Evolutionary conservation across 2,113 vertebrate species (phyloP).

Genomic region (Nymphicus hollandicus): DNA sequence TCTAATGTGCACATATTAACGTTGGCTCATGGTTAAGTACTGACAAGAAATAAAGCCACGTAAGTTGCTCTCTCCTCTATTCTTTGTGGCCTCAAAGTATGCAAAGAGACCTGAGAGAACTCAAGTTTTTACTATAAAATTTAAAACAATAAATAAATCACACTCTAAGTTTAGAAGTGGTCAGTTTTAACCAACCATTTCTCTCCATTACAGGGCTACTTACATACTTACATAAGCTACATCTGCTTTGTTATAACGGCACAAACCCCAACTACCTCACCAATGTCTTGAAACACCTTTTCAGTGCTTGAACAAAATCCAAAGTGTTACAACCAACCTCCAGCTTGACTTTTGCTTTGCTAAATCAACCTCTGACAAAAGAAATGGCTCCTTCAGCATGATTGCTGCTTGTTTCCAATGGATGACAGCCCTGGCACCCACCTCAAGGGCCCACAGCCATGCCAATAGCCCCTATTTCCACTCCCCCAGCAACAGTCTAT

Average conservation of each 20-base stretch:
- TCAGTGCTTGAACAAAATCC: not conserved
- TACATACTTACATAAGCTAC: not conserved
- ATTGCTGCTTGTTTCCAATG: not conserved
- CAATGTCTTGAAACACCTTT: not conserved
- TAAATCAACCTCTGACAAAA: not conserved
- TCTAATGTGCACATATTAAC: not conserved
- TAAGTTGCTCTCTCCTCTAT: not conserved
- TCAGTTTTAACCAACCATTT: not conserved
- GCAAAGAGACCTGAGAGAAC: not conserved
- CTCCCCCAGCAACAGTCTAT: not conserved
- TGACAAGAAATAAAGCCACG: not conserved
- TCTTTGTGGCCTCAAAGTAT: not conserved
- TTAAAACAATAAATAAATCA: too few species aligned
- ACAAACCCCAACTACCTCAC: not conserved
- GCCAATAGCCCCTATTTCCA: accelerated
- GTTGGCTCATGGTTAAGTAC: accelerated
- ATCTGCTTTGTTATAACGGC: not conserved
- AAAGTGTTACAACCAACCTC: not conserved
- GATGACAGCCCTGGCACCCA: not conserved
- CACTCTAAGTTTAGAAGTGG: not conserved
- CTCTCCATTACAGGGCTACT: not conserved
- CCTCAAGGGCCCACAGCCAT: not conserved
- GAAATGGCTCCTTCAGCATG: not conserved
- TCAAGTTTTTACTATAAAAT: not conserved
- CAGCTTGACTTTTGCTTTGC: not conserved